A percentile compares a stretch with the other conserved stretches of the same genome.
Conservation (phyloP, 2,113 vertebrate genomes). For the Sinocyclocheilus anophthalmus region DNA sequence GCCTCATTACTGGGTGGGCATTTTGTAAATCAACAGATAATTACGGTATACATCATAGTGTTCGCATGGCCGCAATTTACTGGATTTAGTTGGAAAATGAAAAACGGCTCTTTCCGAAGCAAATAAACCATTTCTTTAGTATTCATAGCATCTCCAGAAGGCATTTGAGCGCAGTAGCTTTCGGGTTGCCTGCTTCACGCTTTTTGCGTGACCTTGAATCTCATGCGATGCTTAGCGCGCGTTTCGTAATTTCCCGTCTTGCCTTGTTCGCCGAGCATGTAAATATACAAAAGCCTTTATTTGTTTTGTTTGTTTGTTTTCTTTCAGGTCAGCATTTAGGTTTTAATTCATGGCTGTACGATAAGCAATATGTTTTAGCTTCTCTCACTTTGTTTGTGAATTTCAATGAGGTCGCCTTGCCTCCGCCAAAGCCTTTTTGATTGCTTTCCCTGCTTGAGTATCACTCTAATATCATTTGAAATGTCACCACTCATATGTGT, state of each 20-base stretch:
- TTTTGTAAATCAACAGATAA: slow-evolving; percentile 84
- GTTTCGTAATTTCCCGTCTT: neutral
- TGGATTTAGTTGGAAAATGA: slow-evolving; percentile 59
- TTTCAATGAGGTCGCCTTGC: slow-evolving; percentile 23
- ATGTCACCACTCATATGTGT: slow-evolving; percentile 48
- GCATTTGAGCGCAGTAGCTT: neutral
- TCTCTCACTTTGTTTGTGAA: slow-evolving; percentile 34
- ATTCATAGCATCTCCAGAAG: neutral
- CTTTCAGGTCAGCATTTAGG: slow-evolving; percentile 18
- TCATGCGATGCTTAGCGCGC: neutral
- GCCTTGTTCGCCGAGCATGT: neutral
- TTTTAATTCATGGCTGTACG: slow-evolving; percentile 19
- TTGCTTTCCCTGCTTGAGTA: slow-evolving; percentile 50
- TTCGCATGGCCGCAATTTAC: slow-evolving; percentile 67
- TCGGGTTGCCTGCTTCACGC: neutral
- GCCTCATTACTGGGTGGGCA: slow-evolving; percentile 79
- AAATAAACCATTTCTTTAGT: slow-evolving; percentile 33
- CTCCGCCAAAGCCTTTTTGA: slow-evolving; percentile 49
- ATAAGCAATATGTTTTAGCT: slow-evolving; percentile 6
- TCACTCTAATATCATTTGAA: slow-evolving; percentile 44
- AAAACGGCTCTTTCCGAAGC: slow-evolving; percentile 29
- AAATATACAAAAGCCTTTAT: neutral
- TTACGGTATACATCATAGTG: slow-evolving; percentile 81
- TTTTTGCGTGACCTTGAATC: neutral
- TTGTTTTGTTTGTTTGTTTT: slow-evolving; percentile 5